Base-by-base conservation (phyloP, 2,888 invertebrate genomes). In the Hoplodrina ambigua region DNA sequence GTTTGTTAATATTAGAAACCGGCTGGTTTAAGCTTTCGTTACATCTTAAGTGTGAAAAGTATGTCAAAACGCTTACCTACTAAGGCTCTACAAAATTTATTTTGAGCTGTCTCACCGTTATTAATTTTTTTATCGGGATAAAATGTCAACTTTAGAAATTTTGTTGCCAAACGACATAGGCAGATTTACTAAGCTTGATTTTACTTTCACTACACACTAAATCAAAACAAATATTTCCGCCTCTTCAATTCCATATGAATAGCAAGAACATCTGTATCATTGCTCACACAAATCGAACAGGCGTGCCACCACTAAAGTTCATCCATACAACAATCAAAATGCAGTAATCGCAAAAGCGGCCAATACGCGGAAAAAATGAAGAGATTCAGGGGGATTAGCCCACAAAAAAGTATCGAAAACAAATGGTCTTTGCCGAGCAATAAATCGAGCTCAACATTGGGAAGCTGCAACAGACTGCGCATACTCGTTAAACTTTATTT, bases 401-500 rank as follows among this genome's bases (percentile, higher is more conserved):
- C 86, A 83, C 89, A 92, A 92, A 92, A 84, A 93, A 90, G 88
- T 90, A 91, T 90, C 82, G 88, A 86, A 88, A 92, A 93, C 90
- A 90, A 92, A 94, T 91, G 90, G 90, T 90, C 85, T 87, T 87
- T 84, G 84, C 87, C 82, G 81, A 85, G 91, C 93, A 92, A 94
- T 95, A 95, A 94, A 94, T 94, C 91, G 91, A 81, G 92, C 91
- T 93, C 91, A 92, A 91, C 92, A 94, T 92, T 93, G 92, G 88
- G 87, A 89, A 87, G 89, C 89, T 90, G 92, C 93, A 91, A 87
- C 94, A 93, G 90, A 89, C 92, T 93, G 94, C 89, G 88, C 87
- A 84, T 88, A 87, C 92, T 92, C 94, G 94, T 94, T 93, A 94
- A 93, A 94, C 92, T 94, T 95, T 94, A 94, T 94, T 94, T 94